These are phyloP conservation scores for Bubalus kerabau DNA, from an alignment of 2,113 vertebrate species.

Conservation along the genomic window DNA sequence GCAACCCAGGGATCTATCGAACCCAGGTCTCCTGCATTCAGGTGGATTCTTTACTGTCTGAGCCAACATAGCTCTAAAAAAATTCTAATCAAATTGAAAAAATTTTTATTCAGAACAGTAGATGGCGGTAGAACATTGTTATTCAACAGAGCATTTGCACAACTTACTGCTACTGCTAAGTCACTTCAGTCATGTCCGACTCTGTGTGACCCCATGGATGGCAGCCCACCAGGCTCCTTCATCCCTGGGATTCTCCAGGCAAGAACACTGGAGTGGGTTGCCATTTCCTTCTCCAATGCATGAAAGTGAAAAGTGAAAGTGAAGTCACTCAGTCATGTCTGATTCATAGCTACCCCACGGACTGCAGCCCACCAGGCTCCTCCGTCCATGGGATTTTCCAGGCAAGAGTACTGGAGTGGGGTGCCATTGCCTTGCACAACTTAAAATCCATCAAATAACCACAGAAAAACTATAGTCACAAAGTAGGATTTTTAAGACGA, in stretches of 20 bases:
- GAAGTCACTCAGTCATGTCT: too few species aligned
- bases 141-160: background rate
- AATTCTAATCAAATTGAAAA: background rate
- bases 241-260: too few species aligned
- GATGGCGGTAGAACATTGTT: conserved; percentile 44
- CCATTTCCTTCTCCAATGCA: too few species aligned
- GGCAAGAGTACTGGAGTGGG: too few species aligned
- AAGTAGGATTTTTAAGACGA: background rate
- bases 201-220: too few species aligned
- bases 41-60: background rate
- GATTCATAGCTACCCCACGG: too few species aligned
- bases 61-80: background rate
- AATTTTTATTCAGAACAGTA: conserved; percentile 7
- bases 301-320: too few species aligned
- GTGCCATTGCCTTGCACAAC: background rate
- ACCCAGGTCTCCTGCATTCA: background rate
- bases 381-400: too few species aligned
- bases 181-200: too few species aligned
- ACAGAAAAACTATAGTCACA: background rate
- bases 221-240: too few species aligned
- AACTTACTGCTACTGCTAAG: background rate
- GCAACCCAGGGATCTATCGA: accelerated
- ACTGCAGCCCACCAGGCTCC: too few species aligned
- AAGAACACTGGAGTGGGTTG: too few species aligned
- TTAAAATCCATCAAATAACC: background rate